Conservation (phyloP, 2,113 vertebrate species). For the Ceyx margarethae region DNA sequence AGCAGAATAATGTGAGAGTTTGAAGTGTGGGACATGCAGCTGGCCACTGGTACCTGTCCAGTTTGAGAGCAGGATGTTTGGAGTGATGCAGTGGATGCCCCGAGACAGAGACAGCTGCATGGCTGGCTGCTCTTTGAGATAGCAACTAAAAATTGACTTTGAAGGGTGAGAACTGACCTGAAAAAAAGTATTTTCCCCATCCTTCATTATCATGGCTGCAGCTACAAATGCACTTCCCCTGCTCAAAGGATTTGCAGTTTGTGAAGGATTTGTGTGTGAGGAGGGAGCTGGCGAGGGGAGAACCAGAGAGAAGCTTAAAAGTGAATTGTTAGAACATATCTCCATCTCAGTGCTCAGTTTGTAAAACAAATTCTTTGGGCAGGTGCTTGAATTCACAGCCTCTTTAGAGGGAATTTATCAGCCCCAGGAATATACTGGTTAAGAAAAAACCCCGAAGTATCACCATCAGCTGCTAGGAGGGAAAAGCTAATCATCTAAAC, state of each 20-base stretch:
- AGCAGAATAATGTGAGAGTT: rapidly evolving
- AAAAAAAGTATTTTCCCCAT: background rate
- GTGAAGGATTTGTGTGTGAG: background rate
- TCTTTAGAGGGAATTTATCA: constrained; percentile 73
- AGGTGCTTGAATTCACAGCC: constrained; percentile 80
- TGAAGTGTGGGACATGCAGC: rapidly evolving
- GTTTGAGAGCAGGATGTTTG: background rate
- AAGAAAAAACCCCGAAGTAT: constrained; percentile 36
- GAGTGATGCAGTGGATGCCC: background rate
- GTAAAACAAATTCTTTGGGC: constrained; percentile 71
- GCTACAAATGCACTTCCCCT: background rate
- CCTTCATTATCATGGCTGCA: background rate
- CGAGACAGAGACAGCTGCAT: rapidly evolving
- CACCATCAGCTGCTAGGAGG: constrained; percentile 73
- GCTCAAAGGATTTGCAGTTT: constrained; percentile 17
- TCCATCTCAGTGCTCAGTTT: constrained; percentile 58
- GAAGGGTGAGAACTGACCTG: background rate
- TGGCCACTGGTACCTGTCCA: background rate
- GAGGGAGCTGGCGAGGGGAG: background rate
- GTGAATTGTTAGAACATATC: constrained; percentile 62
- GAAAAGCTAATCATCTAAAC: constrained; percentile 75
- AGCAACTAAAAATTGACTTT: background rate
- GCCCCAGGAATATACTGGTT: constrained; percentile 74
- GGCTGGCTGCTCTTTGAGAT: background rate
- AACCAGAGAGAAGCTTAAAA: constrained; percentile 14